Evolutionary conservation across 1,140 invertebrate genomes (phyloP).

Genomic region (Leptopilina clavipes): DNA sequence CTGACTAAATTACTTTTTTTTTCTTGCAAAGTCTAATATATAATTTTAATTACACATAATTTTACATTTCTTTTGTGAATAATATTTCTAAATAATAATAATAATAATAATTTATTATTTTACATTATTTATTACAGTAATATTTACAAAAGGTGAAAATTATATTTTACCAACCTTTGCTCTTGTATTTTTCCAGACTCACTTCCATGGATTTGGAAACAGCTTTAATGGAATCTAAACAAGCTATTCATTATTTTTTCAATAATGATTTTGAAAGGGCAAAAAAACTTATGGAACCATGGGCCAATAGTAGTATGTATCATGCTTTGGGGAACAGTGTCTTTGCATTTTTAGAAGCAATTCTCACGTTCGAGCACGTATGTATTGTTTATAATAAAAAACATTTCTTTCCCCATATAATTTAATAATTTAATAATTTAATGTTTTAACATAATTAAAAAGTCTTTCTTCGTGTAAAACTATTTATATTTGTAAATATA

Average conservation of each 20-base stretch:
- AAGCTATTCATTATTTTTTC: conserved; percentile 88
- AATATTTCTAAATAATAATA: no score
- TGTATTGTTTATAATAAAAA: conserved; percentile 47
- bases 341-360: conserved; percentile 93
- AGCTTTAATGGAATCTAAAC: conserved; percentile 81
- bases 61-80: no score
- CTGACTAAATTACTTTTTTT: no score
- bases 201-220: conserved; percentile 78
- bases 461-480: no score
- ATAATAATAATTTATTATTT: conserved; percentile 17
- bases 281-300: conserved; percentile 83
- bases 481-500: no score
- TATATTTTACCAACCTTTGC: conserved; percentile 28
- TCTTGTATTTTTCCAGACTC: conserved; percentile 58
- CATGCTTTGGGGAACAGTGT: conserved; percentile 93
- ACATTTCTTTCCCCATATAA: no score
- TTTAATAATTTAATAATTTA: conserved; percentile 43
- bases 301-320: conserved; percentile 90
- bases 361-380: conserved; percentile 93
- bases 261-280: conserved; percentile 92
- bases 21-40: not conserved
- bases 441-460: no score
- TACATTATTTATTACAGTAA: not conserved
- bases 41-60: not conserved
- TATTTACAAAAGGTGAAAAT: no score